phyloP scores from a whole-genome alignment of 2,113 vertebrate genomes.

The Leptodactylus fuscus region DNA sequence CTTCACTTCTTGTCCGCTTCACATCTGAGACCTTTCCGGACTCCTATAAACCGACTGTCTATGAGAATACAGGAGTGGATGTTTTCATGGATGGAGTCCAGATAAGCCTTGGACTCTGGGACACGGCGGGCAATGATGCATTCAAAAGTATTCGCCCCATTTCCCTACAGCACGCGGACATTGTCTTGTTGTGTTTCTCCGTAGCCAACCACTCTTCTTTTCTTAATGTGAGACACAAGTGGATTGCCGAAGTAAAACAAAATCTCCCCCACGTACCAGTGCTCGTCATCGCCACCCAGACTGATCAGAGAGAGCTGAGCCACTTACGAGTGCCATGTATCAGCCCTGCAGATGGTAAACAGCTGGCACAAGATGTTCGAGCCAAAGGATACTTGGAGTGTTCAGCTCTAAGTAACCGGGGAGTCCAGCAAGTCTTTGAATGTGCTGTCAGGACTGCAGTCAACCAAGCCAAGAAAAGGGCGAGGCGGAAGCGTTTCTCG shows the following conservation, averaged over 20 bases:
- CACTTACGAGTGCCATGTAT: conserved; percentile 80
- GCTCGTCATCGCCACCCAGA: conserved; percentile 93
- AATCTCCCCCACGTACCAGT: conserved; percentile 86
- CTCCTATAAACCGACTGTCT: conserved; percentile 91
- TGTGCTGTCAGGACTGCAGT: conserved; percentile 87
- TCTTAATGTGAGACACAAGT: conserved; percentile 84
- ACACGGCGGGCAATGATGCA: conserved; percentile 90
- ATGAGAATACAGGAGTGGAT: conserved; percentile 93
- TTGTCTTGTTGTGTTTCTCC: conserved; percentile 92
- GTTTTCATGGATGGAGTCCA: conserved; percentile 94
- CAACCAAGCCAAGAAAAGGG: conserved; percentile 80
- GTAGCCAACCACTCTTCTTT: conserved; percentile 91
- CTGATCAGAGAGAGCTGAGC: conserved; percentile 87
- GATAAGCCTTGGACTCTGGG: conserved; percentile 95
- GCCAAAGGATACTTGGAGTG: conserved; percentile 96
- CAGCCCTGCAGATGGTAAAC: conserved; percentile 79
- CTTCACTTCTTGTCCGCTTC: conserved; percentile 91
- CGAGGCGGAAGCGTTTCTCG: conserved; percentile 81
- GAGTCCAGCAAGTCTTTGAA: conserved; percentile 96
- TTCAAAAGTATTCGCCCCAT: conserved; percentile 89
- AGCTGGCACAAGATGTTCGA: conserved; percentile 84
- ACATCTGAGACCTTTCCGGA: conserved; percentile 95
- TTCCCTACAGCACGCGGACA: conserved; percentile 94
- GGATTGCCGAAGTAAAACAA: conserved; percentile 86
- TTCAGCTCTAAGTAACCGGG: conserved; percentile 89